A percentile compares a stretch with the other conserved stretches of the same genome.
Evolutionary conservation across 2,888 invertebrate genomes (phyloP).

Genomic region (Pyrrhia umbra): DNA sequence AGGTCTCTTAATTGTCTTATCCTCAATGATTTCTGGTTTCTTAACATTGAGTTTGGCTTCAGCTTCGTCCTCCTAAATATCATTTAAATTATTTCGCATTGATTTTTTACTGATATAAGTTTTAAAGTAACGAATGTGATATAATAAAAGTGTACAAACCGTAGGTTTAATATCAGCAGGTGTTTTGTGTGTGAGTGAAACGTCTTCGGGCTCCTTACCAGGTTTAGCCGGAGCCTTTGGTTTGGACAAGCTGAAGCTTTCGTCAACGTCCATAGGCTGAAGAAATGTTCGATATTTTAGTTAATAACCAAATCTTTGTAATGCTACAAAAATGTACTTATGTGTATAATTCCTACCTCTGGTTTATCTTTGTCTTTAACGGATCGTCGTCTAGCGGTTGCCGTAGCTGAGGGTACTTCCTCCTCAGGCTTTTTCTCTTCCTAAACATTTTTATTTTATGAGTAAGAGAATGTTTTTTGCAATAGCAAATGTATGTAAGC

Average conservation of each 20-base stretch:
- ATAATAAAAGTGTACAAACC: slow-evolving; percentile 75
- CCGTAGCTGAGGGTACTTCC: slow-evolving; percentile 79
- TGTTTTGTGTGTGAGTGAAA: slow-evolving; percentile 87
- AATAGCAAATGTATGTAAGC: slow-evolving; percentile 32
- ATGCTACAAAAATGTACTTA: background rate
- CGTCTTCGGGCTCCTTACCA: slow-evolving; percentile 84
- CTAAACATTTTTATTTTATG: slow-evolving; percentile 61
- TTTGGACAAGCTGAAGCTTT: slow-evolving; percentile 84
- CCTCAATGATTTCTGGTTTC: slow-evolving; percentile 86
- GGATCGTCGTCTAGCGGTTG: slow-evolving; percentile 82
- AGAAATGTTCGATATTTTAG: slow-evolving; percentile 52
- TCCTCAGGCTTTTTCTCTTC: slow-evolving; percentile 79
- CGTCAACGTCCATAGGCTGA: slow-evolving; percentile 87
- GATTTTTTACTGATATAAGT: background rate
- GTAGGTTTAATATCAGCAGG: slow-evolving; percentile 85
- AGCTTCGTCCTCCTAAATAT: slow-evolving; percentile 82
- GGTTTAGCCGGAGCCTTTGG: slow-evolving; percentile 82
- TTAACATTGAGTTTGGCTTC: slow-evolving; percentile 87
- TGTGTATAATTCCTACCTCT: slow-evolving; percentile 73
- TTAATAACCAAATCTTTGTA: background rate
- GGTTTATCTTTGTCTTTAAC: slow-evolving; percentile 86
- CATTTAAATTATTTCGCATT: slow-evolving; percentile 44
- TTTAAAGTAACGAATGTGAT: background rate
- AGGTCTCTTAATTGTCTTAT: slow-evolving; percentile 85
- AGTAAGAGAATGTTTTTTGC: background rate